Evolutionary conservation across 2,113 vertebrate genomes (phyloP), one percentile per base, ranked within the genome.

Genomic region (Neolamprologus caudopunctatus): DNA sequence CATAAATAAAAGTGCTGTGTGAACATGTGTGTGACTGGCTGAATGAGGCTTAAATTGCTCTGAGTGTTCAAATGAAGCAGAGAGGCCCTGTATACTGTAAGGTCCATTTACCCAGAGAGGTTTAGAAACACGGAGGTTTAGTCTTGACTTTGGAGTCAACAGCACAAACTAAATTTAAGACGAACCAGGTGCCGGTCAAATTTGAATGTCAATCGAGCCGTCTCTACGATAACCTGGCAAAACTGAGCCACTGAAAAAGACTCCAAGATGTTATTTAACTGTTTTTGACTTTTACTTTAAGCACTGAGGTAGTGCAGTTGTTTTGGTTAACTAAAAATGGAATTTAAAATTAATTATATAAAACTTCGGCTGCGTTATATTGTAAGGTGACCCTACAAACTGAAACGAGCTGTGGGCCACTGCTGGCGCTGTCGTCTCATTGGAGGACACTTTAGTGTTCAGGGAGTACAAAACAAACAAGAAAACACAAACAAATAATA

Each of bases 361-460:
- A 47, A 26, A 73, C 9, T 16, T 17, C 0, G 1, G 58, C 1
- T 33, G 4, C 2, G 4, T 35, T 66, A 66, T 58, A 35, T 66
- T 35, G 61, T 12, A 66, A 35, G 61, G 31, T 63, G 61, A 66
- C 31, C 61, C 61, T 37, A 66, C 17, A 66, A 2, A 66, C 61
- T 7, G 17, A n/a, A 66, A 66, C 2, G 17, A 66, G 61, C 61
- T 66, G 61, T 66, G 31, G 61, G 61, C 17, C 61, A 66, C 31
- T 35, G 61, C 61, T 63, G 31, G 31, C 31, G 7, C 58, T 63
- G 31, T 35, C 17, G 1, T n/a, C 31, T 63, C 17, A n/a, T 63
- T 35, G 61, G 31, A 66, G 58, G 61, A 35, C 61, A 66, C 31
- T 66, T 63, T n/a, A 63, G 58, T 35, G 58, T 63, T 35, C 61